Evolutionary conservation across 1,140 invertebrate genomes (phyloP), one percentile per base, ranked within the genome.

Genomic region (Diachasmimorpha longicaudata): DNA sequence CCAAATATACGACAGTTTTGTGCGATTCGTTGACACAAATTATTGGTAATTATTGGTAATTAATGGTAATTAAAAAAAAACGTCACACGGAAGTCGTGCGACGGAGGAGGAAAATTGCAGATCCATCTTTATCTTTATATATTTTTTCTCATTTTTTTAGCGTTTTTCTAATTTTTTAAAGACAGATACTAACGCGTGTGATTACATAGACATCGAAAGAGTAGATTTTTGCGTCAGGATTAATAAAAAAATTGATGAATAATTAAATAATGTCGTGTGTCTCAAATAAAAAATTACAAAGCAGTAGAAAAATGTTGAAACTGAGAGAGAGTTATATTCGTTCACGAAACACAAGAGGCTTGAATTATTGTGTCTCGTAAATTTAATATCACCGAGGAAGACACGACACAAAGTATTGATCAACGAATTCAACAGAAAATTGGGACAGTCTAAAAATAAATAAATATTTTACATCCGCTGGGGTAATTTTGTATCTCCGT

Each of bases 171-270:
- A 25, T 25, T 63, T 63, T 63, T 5, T 63, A 6, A 63, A 63
- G 58, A 63, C 58, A 63, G 58, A 25, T 63, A 63, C 48, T 55
- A 55, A 55, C 58, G 58, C 58, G 58, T 63, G 58, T 23, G 23
- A 63, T 63, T 25, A 63, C 58, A 63, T 63, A 63, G 58, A 63
- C 58, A 63, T 63, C 23, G 58, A 63, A 63, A 63, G 19, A 63
- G 5, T 63, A 63, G 58, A 63, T 23, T 63, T 63, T 63, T 58
- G 8, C 48, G 14, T 52, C 6, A 16, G 3, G 48, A 9, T 52
- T 16, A 13, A 13, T 31, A 2, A 4, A 63, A 63, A 63, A 63
- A 63, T 1, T 42, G 39, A 42, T 42, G 21, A 63, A 25, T 6
- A 25, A 31, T 63, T 25, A 4, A 25, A 25, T 25, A 63, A 63